Conservation (phyloP, 2,888 invertebrate genomes). For the Nymphalis c-album region DNA sequence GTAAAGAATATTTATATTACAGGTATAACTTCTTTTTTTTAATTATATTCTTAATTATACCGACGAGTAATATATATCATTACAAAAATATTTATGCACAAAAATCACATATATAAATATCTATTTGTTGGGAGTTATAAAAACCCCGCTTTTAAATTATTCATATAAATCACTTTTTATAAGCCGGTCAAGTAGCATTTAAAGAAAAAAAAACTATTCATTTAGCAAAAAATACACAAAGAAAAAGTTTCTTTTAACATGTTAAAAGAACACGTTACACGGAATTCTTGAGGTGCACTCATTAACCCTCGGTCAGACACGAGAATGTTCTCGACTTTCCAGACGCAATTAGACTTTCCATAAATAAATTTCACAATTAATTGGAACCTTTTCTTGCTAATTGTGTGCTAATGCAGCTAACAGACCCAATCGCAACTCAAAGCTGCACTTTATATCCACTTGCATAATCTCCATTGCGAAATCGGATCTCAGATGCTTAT, state of each 20-base stretch:
- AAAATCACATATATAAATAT: too few relatives aligned
- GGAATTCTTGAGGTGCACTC: slow-evolving; percentile 34
- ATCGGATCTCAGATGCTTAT: not conserved
- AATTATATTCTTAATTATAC: too few relatives aligned
- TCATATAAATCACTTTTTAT: too few relatives aligned
- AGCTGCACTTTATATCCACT: not conserved
- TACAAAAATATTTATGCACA: too few relatives aligned
- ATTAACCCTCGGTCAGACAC: slow-evolving; percentile 39
- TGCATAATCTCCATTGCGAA: not conserved
- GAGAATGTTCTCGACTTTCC: slow-evolving; percentile 41
- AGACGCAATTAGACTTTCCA: slow-evolving; percentile 43
- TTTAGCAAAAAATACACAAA: not conserved
- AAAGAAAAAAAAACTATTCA: not conserved
- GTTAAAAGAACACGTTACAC: slow-evolving; percentile 22
- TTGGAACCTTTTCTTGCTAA: slow-evolving; percentile 23
- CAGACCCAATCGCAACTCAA: not conserved
- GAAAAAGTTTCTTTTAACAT: not conserved
- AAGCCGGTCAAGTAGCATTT: too few relatives aligned
- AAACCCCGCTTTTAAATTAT: too few relatives aligned
- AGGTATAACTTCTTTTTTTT: too few relatives aligned
- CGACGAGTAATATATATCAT: too few relatives aligned
- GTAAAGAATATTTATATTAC: too few relatives aligned
- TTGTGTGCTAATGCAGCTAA: slow-evolving; percentile 11
- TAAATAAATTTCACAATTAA: slow-evolving; percentile 45
- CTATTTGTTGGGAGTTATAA: too few relatives aligned